phyloP scores from a whole-genome alignment of 2,113 vertebrate species.

The human region GRCh38 chr6:31891001-31891500 shows the following conservation, averaged over 20 bases:
- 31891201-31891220: too few relatives aligned
- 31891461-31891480: not conserved
- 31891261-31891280: not conserved
- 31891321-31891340: not conserved
- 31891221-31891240: too few relatives aligned
- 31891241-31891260: not conserved
- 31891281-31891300: not conserved
- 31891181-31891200: too few relatives aligned
- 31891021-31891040: too few relatives aligned
- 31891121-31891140: too few relatives aligned
- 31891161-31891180: too few relatives aligned
- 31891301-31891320: not conserved
- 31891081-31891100: too few relatives aligned
- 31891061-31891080: too few relatives aligned
- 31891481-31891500: not conserved
- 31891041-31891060: too few relatives aligned
- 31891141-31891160: too few relatives aligned
- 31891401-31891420: not conserved
- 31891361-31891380: not conserved
- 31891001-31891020: too few relatives aligned
- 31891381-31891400: not conserved
- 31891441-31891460: not conserved
- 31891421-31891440: not conserved
- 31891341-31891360: not conserved
- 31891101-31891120: too few relatives aligned